These are phyloP conservation scores for Minunthozetes semirufus DNA, from an alignment of 2,888 invertebrate species.

Conservation along the genomic window DNA sequence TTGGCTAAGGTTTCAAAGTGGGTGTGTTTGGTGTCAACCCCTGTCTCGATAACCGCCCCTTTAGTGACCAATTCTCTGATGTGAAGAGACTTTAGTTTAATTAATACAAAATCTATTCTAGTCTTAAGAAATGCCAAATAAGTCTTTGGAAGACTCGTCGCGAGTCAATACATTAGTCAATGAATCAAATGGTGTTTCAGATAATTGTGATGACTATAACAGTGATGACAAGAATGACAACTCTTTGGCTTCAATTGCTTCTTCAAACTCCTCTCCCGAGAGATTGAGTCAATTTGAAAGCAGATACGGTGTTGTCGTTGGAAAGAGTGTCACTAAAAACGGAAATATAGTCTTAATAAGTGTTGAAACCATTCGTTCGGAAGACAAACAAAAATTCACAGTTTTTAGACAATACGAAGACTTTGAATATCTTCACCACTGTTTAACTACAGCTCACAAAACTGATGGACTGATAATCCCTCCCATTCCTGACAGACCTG, in stretches of 20 bases:
- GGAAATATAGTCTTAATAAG: background rate
- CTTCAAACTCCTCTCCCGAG: conserved; percentile 20
- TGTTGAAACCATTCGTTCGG: background rate
- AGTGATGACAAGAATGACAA: background rate
- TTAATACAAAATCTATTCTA: background rate
- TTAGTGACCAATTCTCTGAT: no score
- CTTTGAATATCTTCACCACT: conserved; percentile 51
- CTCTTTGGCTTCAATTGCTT: background rate
- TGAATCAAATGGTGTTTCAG: conserved; percentile 2
- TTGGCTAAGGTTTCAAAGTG: no score
- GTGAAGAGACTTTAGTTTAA: no score
- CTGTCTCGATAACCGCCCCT: no score
- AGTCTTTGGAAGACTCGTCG: conserved; percentile 17
- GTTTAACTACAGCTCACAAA: conserved; percentile 47
- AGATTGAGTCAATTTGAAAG: background rate
- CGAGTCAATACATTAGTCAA: conserved; percentile 15
- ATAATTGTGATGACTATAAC: background rate
- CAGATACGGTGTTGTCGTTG: background rate
- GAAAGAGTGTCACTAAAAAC: conserved; percentile 16
- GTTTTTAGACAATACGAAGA: conserved; percentile 49
- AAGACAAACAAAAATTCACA: conserved; percentile 36
- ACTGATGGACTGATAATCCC: conserved; percentile 50
- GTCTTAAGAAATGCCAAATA: conserved; percentile 7
- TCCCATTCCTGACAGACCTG: conserved; percentile 49
- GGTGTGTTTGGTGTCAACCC: no score